Evolutionary conservation across 2,113 vertebrate species (phyloP).

Genomic region (Melanotaenia duboulayi): DNA sequence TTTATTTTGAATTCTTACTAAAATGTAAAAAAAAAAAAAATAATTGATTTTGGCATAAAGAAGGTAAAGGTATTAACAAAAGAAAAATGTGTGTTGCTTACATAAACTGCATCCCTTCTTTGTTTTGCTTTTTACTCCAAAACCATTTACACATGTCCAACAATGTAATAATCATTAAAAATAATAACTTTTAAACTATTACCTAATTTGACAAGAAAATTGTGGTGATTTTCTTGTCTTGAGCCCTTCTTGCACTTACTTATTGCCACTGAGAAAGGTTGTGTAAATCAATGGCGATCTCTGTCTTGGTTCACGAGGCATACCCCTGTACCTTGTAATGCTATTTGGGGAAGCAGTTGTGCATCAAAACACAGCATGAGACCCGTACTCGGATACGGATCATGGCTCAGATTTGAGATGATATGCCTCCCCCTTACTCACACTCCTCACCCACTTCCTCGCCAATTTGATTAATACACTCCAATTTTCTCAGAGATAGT

Average conservation of each 20-base stretch:
- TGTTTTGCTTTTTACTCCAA: no score
- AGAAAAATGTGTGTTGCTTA: no score
- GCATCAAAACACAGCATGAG: slow-evolving; percentile 44
- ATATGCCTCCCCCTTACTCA: slow-evolving; percentile 51
- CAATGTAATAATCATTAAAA: no score
- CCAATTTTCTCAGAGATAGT: slow-evolving; percentile 84
- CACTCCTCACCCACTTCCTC: slow-evolving; percentile 35
- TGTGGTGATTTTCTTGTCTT: background rate
- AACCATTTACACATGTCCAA: no score
- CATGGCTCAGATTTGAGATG: slow-evolving; percentile 59
- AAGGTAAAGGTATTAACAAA: no score
- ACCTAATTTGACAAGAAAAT: background rate
- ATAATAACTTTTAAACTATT: no score
- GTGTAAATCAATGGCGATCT: slow-evolving; percentile 51
- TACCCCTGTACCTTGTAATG: slow-evolving; percentile 37
- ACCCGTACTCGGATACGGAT: slow-evolving; percentile 61
- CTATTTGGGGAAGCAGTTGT: slow-evolving; percentile 33
- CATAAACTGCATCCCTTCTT: no score
- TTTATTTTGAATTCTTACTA: background rate
- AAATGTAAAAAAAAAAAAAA: no score
- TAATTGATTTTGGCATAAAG: no score
- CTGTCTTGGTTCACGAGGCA: slow-evolving; percentile 35
- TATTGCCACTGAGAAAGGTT: slow-evolving; percentile 42
- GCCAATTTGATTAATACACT: slow-evolving; percentile 81
- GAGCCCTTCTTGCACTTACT: background rate